These are phyloP conservation scores for Cyrtorhinus lividipennis DNA, from an alignment of 1,140 invertebrate species.

Conservation along the genomic window DNA sequence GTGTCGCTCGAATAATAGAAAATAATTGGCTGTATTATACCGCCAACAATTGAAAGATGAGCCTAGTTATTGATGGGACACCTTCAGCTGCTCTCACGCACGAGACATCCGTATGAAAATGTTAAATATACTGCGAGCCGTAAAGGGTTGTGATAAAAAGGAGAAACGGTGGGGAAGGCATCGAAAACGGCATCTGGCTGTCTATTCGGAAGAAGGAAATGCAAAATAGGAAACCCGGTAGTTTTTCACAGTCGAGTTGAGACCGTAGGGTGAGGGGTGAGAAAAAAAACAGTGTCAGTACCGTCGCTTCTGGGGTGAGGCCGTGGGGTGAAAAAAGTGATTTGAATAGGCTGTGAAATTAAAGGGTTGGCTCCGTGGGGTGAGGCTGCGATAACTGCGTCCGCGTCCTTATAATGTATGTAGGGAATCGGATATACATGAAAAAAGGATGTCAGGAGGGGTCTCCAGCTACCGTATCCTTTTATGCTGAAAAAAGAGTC, in stretches of 20 bases:
- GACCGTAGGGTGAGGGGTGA: constrained; percentile 12
- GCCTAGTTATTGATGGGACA: constrained; percentile 10
- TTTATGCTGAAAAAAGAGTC: constrained; percentile 13
- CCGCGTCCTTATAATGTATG: constrained; percentile 23
- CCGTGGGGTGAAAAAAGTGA: constrained; percentile 20
- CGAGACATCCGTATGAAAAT: constrained; percentile 24
- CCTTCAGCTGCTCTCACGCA: constrained; percentile 6
- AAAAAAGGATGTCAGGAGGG: constrained; percentile 21
- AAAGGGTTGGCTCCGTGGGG: constrained; percentile 23
- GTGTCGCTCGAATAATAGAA: not conserved
- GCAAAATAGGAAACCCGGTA: constrained; percentile 25
- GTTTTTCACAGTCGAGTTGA: constrained; percentile 21
- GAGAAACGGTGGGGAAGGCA: not conserved
- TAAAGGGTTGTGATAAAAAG: constrained; percentile 21
- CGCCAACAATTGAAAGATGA: constrained; percentile 13
- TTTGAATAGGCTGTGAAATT: constrained; percentile 24
- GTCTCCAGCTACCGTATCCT: constrained; percentile 15
- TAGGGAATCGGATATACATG: constrained; percentile 25
- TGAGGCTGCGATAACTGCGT: constrained; percentile 21
- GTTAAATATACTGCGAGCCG: constrained; percentile 23
- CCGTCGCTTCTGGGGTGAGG: not conserved
- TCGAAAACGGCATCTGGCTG: not conserved
- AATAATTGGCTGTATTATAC: constrained; percentile 13
- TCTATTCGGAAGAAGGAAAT: constrained; percentile 18
- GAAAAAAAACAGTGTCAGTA: constrained; percentile 19